phyloP scores from a whole-genome alignment of 2,888 invertebrate species.

The Ophonus ardosiacus region DNA sequence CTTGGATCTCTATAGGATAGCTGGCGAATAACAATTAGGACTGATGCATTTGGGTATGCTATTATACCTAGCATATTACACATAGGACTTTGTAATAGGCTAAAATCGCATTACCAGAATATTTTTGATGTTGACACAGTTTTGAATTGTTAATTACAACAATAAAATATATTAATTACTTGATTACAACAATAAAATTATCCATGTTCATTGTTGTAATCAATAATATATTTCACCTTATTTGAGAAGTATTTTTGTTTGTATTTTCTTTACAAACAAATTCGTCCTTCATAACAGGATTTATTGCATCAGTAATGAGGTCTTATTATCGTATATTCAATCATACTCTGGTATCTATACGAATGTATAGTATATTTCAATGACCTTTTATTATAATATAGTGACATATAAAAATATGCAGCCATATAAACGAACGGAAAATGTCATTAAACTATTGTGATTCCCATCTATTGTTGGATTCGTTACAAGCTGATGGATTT shows the following conservation, averaged over 20 bases:
- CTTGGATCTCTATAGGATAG: not conserved
- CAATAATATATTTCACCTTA: too few species aligned
- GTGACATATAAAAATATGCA: slow-evolving; percentile 34
- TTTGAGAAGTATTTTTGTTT: too few species aligned
- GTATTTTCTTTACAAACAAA: not conserved
- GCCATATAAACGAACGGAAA: slow-evolving; percentile 28
- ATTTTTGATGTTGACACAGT: not conserved
- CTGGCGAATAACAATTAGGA: slow-evolving; percentile 9
- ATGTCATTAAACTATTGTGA: slow-evolving; percentile 25
- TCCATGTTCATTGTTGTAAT: too few species aligned
- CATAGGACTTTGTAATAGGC: not conserved
- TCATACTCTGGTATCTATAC: not conserved
- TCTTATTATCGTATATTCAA: not conserved
- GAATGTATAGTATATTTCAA: not conserved
- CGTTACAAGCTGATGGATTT: slow-evolving; percentile 11
- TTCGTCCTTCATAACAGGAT: not conserved
- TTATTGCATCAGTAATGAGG: not conserved
- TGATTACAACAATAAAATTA: not conserved
- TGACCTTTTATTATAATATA: slow-evolving; percentile 23
- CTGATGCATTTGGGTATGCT: not conserved
- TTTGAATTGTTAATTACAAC: not conserved
- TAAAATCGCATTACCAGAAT: not conserved
- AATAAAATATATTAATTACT: not conserved
- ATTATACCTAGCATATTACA: not conserved
- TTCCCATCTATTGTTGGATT: slow-evolving; percentile 7